A percentile compares a stretch with the other conserved stretches of the same genome.
phyloP scores from a whole-genome alignment of 2,797 vertebrate species.

The Leucoraja ocellata region DNA sequence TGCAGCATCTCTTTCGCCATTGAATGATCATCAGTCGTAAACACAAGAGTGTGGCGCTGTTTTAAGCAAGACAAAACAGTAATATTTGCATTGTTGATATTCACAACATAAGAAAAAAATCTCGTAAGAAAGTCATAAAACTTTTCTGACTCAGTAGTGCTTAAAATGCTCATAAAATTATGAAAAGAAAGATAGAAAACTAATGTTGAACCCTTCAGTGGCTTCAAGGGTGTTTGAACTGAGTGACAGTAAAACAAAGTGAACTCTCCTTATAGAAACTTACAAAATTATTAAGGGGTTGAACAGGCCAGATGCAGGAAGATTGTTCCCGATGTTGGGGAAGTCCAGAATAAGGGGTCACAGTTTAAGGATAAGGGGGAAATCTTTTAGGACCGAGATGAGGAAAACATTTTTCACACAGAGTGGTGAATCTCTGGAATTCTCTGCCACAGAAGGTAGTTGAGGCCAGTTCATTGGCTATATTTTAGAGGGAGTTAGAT shows the following conservation, averaged over 20 bases:
- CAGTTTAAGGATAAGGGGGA: too few species aligned
- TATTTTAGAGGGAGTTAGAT: too few species aligned
- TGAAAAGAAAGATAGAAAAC: not conserved
- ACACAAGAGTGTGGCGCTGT: not conserved
- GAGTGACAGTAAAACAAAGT: not conserved
- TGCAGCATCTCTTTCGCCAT: not conserved
- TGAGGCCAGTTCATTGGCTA: too few species aligned
- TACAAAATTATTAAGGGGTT: too few species aligned
- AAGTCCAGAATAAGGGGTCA: too few species aligned
- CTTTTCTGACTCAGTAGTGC: not conserved
- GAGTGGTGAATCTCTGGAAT: too few species aligned
- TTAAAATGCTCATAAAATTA: not conserved
- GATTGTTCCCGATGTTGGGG: too few species aligned
- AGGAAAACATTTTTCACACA: too few species aligned
- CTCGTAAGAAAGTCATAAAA: not conserved
- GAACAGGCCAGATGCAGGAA: too few species aligned
- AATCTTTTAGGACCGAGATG: too few species aligned
- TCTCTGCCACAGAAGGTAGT: too few species aligned
- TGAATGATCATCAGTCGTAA: not conserved
- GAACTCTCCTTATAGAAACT: not conserved
- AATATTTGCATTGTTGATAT: not conserved
- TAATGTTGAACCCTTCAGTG: not conserved
- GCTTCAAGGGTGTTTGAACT: not conserved
- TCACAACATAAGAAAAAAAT: not conserved
- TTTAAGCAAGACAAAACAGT: not conserved